These are phyloP conservation scores for Lindbergichthys nudifrons DNA, from an alignment of 2,797 vertebrate genomes.

Conservation along the genomic window DNA sequence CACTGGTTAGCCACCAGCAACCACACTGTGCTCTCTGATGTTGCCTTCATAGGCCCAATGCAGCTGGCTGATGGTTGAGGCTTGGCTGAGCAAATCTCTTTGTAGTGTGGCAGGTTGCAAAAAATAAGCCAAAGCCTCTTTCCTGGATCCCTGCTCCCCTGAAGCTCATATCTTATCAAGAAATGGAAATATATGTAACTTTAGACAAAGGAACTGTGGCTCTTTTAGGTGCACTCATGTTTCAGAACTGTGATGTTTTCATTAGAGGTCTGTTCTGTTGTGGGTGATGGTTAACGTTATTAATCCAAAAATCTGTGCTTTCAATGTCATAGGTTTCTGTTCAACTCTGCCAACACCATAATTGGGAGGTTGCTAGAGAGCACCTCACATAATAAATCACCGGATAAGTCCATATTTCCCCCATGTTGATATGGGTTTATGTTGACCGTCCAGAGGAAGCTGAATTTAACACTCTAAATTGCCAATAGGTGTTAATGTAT, in stretches of 20 bases:
- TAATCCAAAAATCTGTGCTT: constrained; percentile 4
- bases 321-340: neutral
- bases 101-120: constrained; percentile 83
- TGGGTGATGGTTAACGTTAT: neutral
- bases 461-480: constrained; percentile 8
- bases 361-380: neutral
- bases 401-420: neutral
- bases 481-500: constrained; percentile 18
- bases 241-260: neutral
- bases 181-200: constrained; percentile 33
- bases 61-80: constrained; percentile 82
- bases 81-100: constrained; percentile 72
- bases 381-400: constrained; percentile 8
- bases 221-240: neutral
- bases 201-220: constrained; percentile 15
- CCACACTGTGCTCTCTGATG: constrained; percentile 86
- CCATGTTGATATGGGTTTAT: neutral
- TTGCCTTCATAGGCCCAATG: constrained; percentile 83
- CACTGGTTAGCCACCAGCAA: constrained; percentile 85
- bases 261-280: constrained; percentile 12
- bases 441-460: constrained; percentile 4
- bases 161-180: constrained; percentile 51
- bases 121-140: constrained; percentile 72
- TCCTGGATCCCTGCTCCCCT: constrained; percentile 34
- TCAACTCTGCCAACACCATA: neutral